Base-by-base conservation (phyloP, 2,797 vertebrate genomes). In the Xenops minutus region DNA sequence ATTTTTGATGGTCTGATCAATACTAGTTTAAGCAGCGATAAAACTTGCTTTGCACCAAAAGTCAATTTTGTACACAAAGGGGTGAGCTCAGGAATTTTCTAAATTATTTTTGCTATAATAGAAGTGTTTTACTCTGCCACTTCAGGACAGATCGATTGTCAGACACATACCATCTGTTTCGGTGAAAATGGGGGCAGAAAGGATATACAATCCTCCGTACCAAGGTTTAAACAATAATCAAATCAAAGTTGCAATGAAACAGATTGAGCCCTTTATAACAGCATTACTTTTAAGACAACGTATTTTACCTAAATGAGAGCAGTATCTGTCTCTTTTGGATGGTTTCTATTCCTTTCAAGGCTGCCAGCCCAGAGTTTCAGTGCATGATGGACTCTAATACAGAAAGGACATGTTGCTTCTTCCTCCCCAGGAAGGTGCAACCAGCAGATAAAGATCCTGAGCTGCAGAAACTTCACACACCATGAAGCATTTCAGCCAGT, bases 1-100 rank as follows among this genome's bases (percentile, higher is more conserved):
- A 51, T 96, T 88, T 96, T 96, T 96, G 90, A 97, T 95, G n/a
- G 83, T 71, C 93, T 96, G 93, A 96, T 98, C 97, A 97, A 98
- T 98, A 97, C 73, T 67, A 86, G 86, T 96, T 97, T 96, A 97
- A 97, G 91, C 69, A 95, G 91, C 61, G 59, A 98, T 96, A 97
- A 97, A 98, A 97, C 91, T 93, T 93, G 88, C 92, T 92, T 92
- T 96, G 68, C 79, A 89, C 91, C 94, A 88, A 85, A 89, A 96
- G 94, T 92, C 93, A 19, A 94, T 96, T 95, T 92, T 89, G 72
- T 90, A 92, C 90, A 96, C 95, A 95, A 97, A 98, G 81, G 69
- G 91, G 91, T 92, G 93, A 97, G 82, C 83, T 96, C 93, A 94
- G 77, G 95, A 91, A 66, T 93, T 89, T 97, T 97, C 94, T 88